Evolutionary conservation across 2,888 invertebrate genomes (phyloP), one percentile per base, ranked within the genome.

Genomic region (Parascotia fuliginaria): DNA sequence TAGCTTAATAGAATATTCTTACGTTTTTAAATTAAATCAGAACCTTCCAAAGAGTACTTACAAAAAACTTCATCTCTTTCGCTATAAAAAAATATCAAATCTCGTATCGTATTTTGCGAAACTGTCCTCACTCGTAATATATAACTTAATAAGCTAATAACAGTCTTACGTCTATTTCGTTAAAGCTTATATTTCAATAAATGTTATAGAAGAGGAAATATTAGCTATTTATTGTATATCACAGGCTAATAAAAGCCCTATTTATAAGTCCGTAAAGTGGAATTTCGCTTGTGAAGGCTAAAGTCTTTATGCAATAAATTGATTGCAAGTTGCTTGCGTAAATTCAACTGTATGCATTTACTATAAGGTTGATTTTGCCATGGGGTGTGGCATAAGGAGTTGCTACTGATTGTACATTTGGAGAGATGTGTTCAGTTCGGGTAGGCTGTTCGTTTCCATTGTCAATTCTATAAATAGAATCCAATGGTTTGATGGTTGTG

Each of bases 381-480:
- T 68, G 69, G 13, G 29, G 75, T 77, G 53, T 65, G 67, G 75
- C 70, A 77, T 76, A 76, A 81, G 83, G 81, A 75, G 76, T 65
- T 44, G 60, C 63, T 70, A 55, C 62, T 58, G 70, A 74, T 62
- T 78, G 79, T 81, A 77, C 81, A 79, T 83, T 88, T 84, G 68
- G 77, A 78, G 82, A 54, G 75, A 70, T 64, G 64, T 66, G 42
- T 65, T 63, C 55, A 65, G 42, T 65, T 63, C 55, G 64, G 80
- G 80, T 80, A 71, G 76, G 65, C 7, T 38, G 69, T 50, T 42
- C 44, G 82, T 86, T 80, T 87, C 81, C 88, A 87, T 75, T 80
- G 66, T 42, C 34, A 16, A 3, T 39, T 64, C 51, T 73, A 70
- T 60, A 68, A 68, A 75, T 74, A 75, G 56, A 60, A 24, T 34